Evolutionary conservation across 2,113 vertebrate genomes (phyloP).

Genomic region (Gymnogyps californianus): DNA sequence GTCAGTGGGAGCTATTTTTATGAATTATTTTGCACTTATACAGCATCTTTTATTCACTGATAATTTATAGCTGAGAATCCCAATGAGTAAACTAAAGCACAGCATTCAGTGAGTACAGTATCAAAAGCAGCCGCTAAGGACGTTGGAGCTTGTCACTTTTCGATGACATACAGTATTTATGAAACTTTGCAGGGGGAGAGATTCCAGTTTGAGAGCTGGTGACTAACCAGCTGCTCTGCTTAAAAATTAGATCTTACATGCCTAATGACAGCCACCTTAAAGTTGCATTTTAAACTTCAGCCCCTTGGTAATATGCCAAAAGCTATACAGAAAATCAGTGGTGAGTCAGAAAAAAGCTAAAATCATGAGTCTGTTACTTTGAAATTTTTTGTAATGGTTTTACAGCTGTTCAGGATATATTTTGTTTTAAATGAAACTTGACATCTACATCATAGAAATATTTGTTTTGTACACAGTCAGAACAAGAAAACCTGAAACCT

Average conservation of each 20-base stretch:
- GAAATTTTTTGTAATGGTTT: not conserved
- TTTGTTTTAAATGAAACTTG: slow-evolving; percentile 25
- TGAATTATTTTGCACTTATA: not conserved
- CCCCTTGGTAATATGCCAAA: not conserved
- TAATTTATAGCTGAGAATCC: not conserved
- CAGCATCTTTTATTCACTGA: not conserved
- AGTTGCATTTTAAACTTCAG: not conserved
- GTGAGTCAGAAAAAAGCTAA: not conserved
- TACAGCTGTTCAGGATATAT: not conserved
- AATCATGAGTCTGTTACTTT: not conserved
- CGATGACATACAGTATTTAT: not conserved
- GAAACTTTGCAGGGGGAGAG: not conserved
- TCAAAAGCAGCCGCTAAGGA: not conserved
- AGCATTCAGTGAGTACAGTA: not conserved
- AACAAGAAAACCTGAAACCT: not conserved
- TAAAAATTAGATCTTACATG: not conserved
- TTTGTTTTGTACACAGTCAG: not conserved
- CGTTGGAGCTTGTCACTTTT: not conserved
- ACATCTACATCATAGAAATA: not conserved
- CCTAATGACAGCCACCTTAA: not conserved
- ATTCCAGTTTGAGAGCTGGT: not conserved
- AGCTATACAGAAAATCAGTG: not conserved
- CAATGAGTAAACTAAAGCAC: not conserved
- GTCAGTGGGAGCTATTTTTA: not conserved
- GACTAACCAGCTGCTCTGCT: not conserved